phyloP scores from a whole-genome alignment of 2,888 invertebrate species.

The Drosophila multiciliata region DNA sequence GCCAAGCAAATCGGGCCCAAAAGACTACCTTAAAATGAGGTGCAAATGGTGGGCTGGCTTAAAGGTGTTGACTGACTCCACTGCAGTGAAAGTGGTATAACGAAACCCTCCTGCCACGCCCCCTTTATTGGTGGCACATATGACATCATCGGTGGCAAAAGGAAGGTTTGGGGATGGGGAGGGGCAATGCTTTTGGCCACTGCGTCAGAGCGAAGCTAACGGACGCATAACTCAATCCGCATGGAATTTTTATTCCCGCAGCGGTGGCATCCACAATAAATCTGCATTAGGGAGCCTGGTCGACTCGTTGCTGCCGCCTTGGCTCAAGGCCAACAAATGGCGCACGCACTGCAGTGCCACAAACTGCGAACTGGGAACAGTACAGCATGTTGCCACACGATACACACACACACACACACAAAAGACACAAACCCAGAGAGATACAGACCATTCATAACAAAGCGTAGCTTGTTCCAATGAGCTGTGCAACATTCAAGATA shows the following conservation, averaged over 20 bases:
- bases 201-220: constrained; percentile 73
- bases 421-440: background rate
- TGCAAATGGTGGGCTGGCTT: constrained; percentile 51
- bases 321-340: constrained; percentile 76
- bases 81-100: constrained; percentile 73
- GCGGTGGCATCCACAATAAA: constrained; percentile 77
- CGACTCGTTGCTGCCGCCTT: constrained; percentile 42
- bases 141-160: constrained; percentile 57
- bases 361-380: constrained; percentile 13
- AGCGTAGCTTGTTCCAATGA: constrained; percentile 38
- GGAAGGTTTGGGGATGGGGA: background rate
- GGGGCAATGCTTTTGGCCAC: constrained; percentile 15
- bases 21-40: constrained; percentile 32
- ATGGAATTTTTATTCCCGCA: constrained; percentile 79
- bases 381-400: constrained; percentile 13
- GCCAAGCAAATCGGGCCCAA: constrained; percentile 16
- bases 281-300: constrained; percentile 67
- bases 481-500: constrained; percentile 39
- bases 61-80: constrained; percentile 33
- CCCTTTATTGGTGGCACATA: constrained; percentile 21
- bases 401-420: constrained; percentile 5
- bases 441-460: constrained; percentile 20
- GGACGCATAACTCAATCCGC: constrained; percentile 79
- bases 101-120: constrained; percentile 34
- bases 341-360: constrained; percentile 71